phyloP scores from a whole-genome alignment of 2,797 vertebrate genomes.

The Myotis vivesi region DNA sequence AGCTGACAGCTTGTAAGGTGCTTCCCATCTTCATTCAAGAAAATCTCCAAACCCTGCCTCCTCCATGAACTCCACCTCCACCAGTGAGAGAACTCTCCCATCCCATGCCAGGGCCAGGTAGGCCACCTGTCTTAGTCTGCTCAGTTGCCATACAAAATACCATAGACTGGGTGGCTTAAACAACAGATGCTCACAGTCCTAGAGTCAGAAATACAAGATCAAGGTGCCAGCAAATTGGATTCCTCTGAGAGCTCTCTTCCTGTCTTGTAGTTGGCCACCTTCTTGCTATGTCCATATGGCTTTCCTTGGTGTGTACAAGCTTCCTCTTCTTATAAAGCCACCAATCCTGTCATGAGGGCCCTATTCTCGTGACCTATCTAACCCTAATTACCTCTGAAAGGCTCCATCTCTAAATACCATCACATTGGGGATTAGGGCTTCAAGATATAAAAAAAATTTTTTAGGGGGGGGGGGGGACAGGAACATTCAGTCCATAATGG shows the following conservation, averaged over 20 bases:
- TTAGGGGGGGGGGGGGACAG: not conserved
- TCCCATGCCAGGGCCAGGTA: not conserved
- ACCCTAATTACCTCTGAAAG: not conserved
- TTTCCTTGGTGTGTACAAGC: not conserved
- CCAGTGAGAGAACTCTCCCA: not conserved
- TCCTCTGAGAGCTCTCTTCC: not conserved
- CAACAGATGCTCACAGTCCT: not conserved
- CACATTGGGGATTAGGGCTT: not conserved
- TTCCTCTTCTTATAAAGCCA: not conserved
- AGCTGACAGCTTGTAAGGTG: not conserved
- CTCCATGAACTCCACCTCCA: not conserved
- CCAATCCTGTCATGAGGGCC: not conserved
- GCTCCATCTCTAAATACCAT: not conserved
- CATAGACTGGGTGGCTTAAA: not conserved
- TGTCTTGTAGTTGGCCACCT: not conserved
- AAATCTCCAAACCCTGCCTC: not conserved
- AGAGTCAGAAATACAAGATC: not conserved
- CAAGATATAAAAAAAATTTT: not conserved
- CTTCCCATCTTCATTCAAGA: not conserved
- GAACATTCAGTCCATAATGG: not conserved
- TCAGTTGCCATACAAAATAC: not conserved
- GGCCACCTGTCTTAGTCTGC: not conserved
- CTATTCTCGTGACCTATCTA: not conserved
- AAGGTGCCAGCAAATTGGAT: not conserved
- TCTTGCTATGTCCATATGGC: not conserved